Base-by-base conservation (phyloP, 2,113 vertebrate genomes). In the Stigmatopora nigra region DNA sequence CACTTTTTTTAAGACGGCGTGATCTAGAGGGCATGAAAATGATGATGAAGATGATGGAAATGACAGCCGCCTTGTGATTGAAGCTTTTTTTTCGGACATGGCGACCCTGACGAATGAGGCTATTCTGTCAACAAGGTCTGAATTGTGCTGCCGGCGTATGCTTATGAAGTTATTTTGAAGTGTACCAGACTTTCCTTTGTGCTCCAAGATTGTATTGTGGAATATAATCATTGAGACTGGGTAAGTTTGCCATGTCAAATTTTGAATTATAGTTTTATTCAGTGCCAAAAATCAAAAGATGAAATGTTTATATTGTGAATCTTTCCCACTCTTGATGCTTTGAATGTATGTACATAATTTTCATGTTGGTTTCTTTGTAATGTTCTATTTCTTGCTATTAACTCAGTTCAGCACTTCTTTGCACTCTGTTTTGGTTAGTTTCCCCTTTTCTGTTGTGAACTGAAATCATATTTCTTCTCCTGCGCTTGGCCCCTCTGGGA, bases 401-500 rank as follows among this genome's bases (percentile, higher is more conserved):
- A 53, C 12, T 22, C 19, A 14, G 5, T 22, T 53, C 3, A 9
- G 3, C 25, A 31, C 25, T 11, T 25, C 19, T 53, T 41, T 41
- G 6, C 38, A 41, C 38, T 41, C 38, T 41, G 35, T 61, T 25
- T 62, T 13, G 3, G 7, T 31, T 22, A 25, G 53, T 6, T 22
- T 56, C 20, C 4, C 53, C 22, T 49, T 7, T 15, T 20, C 19
- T 56, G 31, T 36, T 17, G 56, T 16, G 17, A 19, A 36, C 25
- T 8, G 36, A 8, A 58, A 17, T 58, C 1, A 36, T 17, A 5
- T 17, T 10, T 20, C 31, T n/a, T n/a, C 35, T n/a, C 44, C 61
- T 61, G 41, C 62, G 19, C 22, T 47, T 25, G 3, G 7, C 25
- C 69, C 61, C 53, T 65, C 14, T 31, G 67, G 59, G 59, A 70